Evolutionary conservation across 1,140 invertebrate genomes (phyloP).

Genomic region (Lineus longissimus): DNA sequence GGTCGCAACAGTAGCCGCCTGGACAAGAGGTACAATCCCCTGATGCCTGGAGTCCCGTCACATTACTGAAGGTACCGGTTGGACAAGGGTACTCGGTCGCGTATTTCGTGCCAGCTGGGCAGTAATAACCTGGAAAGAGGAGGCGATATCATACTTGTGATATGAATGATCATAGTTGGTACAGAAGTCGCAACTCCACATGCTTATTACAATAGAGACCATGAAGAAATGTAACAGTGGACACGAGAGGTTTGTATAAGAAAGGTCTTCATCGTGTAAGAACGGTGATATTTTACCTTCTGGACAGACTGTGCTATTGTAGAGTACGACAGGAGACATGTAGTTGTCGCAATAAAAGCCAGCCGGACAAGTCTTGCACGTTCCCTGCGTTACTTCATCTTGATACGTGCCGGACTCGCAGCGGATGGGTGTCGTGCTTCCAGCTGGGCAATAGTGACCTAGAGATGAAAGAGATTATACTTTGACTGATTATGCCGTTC

Average conservation of each 20-base stretch:
- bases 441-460: constrained; percentile 43
- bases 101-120: constrained; percentile 40
- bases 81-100: constrained; percentile 38
- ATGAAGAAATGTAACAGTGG: too few relatives aligned
- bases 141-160: not conserved
- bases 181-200: not conserved
- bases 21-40: constrained; percentile 41
- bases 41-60: constrained; percentile 32
- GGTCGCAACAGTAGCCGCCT: constrained; percentile 48
- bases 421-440: constrained; percentile 32
- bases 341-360: constrained; percentile 49
- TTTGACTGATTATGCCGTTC: not conserved
- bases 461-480: not conserved
- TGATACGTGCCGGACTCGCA: constrained; percentile 42
- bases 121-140: constrained; percentile 39
- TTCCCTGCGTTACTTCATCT: constrained; percentile 36
- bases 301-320: constrained; percentile 37
- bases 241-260: too few relatives aligned
- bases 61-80: constrained; percentile 38
- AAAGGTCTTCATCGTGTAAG: too few relatives aligned
- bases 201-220: too few relatives aligned
- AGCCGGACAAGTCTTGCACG: constrained; percentile 39
- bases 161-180: not conserved
- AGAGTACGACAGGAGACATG: constrained; percentile 40
- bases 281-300: constrained; percentile 26